Percentiles rank a stretch among this genome's conserved stretches.
These are phyloP conservation scores for Siniperca undulata DNA, from an alignment of 2,797 vertebrate genomes.

Conservation along the genomic window DNA sequence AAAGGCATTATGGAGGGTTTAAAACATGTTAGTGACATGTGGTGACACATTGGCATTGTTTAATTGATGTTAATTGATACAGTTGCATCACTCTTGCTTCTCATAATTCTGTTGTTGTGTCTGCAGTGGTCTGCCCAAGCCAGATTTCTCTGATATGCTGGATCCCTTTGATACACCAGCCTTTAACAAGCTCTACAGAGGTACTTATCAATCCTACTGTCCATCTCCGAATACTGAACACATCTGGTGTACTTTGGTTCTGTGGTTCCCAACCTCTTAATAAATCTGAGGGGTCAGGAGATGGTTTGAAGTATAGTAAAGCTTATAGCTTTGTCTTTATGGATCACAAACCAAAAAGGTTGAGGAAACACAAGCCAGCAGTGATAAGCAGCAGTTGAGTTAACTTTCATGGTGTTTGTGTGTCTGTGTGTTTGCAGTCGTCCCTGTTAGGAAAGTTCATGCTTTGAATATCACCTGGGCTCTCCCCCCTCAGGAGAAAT, in stretches of 20 bases:
- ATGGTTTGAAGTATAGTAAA: not conserved
- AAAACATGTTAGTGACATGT: not conserved
- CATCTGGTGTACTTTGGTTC: conserved; percentile 6
- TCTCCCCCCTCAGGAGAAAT: conserved; percentile 92
- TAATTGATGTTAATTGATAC: not conserved
- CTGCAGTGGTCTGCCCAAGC: conserved; percentile 87
- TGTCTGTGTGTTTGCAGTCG: conserved; percentile 81
- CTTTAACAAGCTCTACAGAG: conserved; percentile 96
- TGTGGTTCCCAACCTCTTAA: conserved; percentile 25
- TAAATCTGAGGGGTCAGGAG: conserved; percentile 12
- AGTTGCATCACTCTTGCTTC: not conserved
- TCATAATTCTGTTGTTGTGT: conserved; percentile 12
- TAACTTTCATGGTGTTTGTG: not conserved
- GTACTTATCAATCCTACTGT: conserved; percentile 75
- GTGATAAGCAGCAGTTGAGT: not conserved
- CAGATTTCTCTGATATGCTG: conserved; percentile 90
- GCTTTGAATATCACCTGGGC: conserved; percentile 96
- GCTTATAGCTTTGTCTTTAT: conserved; percentile 1
- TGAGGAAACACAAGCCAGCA: not conserved
- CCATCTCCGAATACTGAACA: conserved; percentile 9
- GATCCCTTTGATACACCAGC: conserved; percentile 93
- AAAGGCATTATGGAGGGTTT: not conserved
- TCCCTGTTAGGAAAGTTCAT: conserved; percentile 95
- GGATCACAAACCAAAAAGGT: not conserved
- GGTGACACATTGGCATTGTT: not conserved